Conservation (phyloP, 1,140 invertebrate species). For the Leucophenga varia region DNA sequence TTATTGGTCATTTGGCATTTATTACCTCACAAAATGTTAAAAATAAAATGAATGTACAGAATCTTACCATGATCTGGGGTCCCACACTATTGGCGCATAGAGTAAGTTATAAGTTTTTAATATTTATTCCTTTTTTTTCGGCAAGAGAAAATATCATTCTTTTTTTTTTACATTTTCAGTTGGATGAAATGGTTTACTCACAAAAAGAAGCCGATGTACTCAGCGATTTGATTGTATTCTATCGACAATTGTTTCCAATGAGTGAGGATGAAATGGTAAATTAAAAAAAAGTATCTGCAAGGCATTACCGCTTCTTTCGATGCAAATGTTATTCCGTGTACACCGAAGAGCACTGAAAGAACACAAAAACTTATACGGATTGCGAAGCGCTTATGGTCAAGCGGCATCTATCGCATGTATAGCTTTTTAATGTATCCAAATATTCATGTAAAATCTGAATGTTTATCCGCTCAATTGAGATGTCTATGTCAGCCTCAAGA, state of each 20-base stretch:
- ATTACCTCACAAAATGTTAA: constrained; percentile 71
- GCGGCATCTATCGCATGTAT: too few relatives aligned
- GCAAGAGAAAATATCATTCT: neutral
- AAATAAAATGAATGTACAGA: constrained; percentile 78
- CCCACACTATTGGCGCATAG: constrained; percentile 77
- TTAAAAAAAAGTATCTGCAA: too few relatives aligned
- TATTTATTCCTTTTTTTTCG: neutral
- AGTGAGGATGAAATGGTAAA: constrained; percentile 56
- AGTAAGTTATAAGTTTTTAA: constrained; percentile 42
- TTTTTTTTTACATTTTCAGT: constrained; percentile 8
- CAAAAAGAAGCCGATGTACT: constrained; percentile 68
- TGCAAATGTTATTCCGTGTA: too few relatives aligned
- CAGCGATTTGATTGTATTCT: constrained; percentile 66
- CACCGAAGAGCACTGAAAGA: too few relatives aligned
- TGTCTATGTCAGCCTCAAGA: too few relatives aligned
- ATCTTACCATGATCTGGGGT: constrained; percentile 82
- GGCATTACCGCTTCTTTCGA: too few relatives aligned
- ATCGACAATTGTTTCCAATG: constrained; percentile 60
- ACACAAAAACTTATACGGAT: too few relatives aligned
- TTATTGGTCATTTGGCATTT: constrained; percentile 79
- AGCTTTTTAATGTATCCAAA: too few relatives aligned
- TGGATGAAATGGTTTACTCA: constrained; percentile 61
- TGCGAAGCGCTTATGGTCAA: too few relatives aligned
- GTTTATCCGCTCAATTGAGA: too few relatives aligned
- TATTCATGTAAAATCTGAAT: too few relatives aligned